Evolutionary conservation across 2,113 vertebrate species (phyloP).

Genomic region (Phoenicopterus ruber): DNA sequence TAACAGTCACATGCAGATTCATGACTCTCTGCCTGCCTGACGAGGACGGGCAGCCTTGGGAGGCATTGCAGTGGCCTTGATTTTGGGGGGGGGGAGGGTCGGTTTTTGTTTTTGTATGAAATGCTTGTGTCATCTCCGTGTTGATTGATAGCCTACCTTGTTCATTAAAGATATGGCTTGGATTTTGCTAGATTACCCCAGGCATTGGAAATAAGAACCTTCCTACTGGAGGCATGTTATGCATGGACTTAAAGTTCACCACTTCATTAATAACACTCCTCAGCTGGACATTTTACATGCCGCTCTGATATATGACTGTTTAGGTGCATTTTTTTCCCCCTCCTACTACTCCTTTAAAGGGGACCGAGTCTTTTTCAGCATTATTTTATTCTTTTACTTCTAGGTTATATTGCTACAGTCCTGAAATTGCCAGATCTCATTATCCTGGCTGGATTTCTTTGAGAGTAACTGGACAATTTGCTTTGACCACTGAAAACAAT

Average conservation of each 20-base stretch:
- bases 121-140: constrained; percentile 47
- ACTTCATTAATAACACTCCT: constrained; percentile 68
- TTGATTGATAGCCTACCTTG: constrained; percentile 70
- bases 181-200: constrained; percentile 67
- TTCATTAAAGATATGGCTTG: constrained; percentile 65
- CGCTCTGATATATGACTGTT: constrained; percentile 59
- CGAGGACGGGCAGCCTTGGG: constrained; percentile 17
- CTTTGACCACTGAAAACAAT: constrained; percentile 3
- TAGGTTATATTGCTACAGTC: neutral
- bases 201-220: constrained; percentile 65
- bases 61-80: constrained; percentile 4
- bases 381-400: constrained; percentile 15
- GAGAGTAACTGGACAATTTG: neutral
- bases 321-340: neutral
- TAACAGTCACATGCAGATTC: constrained; percentile 11
- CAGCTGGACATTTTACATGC: constrained; percentile 44
- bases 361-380: neutral
- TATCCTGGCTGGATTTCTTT: constrained; percentile 14
- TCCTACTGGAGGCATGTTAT: constrained; percentile 56
- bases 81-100: neutral
- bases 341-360: constrained; percentile 37
- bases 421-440: neutral
- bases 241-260: constrained; percentile 61
- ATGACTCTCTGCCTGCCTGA: constrained; percentile 16
- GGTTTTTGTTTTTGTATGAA: constrained; percentile 28